Percentiles rank a stretch among this genome's conserved stretches.
Evolutionary conservation across 2,113 vertebrate genomes (phyloP).

Genomic region (Laticauda laticaudata): DNA sequence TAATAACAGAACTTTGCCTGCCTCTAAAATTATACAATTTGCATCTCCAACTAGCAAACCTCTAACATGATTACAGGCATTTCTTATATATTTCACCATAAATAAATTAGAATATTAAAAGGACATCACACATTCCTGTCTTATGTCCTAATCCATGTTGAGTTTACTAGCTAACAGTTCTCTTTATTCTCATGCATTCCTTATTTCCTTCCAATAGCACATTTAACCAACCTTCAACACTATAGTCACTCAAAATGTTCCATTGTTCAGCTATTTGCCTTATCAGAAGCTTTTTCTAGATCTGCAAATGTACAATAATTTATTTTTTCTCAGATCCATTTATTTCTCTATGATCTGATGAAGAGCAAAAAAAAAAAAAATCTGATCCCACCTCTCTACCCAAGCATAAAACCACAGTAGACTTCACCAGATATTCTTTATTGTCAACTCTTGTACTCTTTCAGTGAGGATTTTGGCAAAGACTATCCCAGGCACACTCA

Average conservation of each 20-base stretch:
- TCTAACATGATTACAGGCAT: background rate
- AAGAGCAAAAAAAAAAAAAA: background rate
- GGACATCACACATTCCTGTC: background rate
- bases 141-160: background rate
- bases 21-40: background rate
- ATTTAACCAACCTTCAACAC: background rate
- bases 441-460: background rate
- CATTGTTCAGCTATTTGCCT: background rate
- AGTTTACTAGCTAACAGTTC: background rate
- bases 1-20: background rate
- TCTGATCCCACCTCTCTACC: background rate
- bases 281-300: background rate
- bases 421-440: background rate
- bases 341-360: background rate
- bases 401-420: background rate
- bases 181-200: background rate
- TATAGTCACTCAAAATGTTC: background rate
- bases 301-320: background rate
- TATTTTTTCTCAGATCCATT: background rate
- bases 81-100: background rate
- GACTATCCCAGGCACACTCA: background rate
- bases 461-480: background rate
- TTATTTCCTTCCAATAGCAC: background rate
- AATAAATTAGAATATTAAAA: background rate
- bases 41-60: background rate